Base-by-base conservation (phyloP, 2,113 vertebrate species). In the Athene noctua region DNA sequence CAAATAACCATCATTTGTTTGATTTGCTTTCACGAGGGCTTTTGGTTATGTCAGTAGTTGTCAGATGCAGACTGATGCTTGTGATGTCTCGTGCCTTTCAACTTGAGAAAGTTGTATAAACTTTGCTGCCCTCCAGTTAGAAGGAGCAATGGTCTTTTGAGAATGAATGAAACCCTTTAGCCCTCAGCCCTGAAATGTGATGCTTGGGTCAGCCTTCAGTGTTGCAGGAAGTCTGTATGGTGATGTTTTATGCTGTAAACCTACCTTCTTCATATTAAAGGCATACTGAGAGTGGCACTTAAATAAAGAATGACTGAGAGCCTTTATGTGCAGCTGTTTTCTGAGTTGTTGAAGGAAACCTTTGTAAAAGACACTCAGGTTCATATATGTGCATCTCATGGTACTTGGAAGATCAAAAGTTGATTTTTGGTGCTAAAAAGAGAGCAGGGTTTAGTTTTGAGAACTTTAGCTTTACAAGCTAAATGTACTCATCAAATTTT, bases 161-260 rank as follows among this genome's bases (percentile, higher is more conserved):
- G 88, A 96, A 96, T 94, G 82, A 96, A 96, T 93, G 73, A 94
- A 96, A 90, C 95, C 86, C 90, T 95, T 95, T 90, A 94, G 86
- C 42, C 70, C 18, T 85, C 74, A 88, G 70, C 49, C 62, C 92
- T 97, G 95, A 95, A 96, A 94, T 73, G 86, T 91, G 89, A 95
- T 96, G 78, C 95, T 85, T 82, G 78, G 84, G 93, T 94, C 93
- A 95, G 55, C 74, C 86, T 94, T 80, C 66, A 82, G 74, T 75
- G 62, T 90, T 91, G 62, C 89, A 92, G 94, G 91, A 91, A 96
- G 80, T 90, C 95, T 86, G 62, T 10, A 71, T 92, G 86, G 65
- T 92, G 90, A 80, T 75, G 88, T 96, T 93, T 84, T 79, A 81
- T 78, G 86, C 83, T 94, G 83, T 94, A 96, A 96, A 91, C 80